A percentile compares a stretch with the other conserved stretches of the same genome.
phyloP scores from a whole-genome alignment of 2,113 vertebrate species.

The Probosciger aterrimus region DNA sequence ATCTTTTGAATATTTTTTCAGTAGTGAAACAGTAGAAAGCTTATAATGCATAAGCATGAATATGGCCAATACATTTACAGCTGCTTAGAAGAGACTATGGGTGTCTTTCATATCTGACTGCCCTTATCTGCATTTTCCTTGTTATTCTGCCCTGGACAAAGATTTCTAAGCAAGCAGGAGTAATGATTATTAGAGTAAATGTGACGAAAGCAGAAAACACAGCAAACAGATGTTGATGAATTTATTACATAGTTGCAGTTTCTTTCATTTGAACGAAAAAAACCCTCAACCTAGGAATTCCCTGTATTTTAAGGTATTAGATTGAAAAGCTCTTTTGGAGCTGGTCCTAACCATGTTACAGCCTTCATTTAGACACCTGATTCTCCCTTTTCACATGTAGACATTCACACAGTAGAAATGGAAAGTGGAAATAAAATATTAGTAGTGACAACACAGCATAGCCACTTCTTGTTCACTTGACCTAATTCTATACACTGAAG shows the following conservation, averaged over 20 bases:
- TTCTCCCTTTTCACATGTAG: not conserved
- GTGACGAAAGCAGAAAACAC: not conserved
- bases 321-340: not conserved
- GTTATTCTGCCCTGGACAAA: not conserved
- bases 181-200: not conserved
- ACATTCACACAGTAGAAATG: not conserved
- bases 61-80: not conserved
- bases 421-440: not conserved
- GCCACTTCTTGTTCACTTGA: not conserved
- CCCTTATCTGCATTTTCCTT: not conserved
- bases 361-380: not conserved
- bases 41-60: not conserved
- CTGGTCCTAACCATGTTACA: not conserved
- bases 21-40: not conserved
- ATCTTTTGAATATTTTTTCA: not conserved
- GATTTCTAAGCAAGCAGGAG: not conserved
- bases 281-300: accelerated
- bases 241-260: not conserved
- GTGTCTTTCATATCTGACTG: not conserved
- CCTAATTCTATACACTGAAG: not conserved
- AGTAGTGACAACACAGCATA: not conserved
- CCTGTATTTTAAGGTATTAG: not conserved
- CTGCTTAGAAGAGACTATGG: not conserved
- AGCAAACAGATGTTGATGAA: not conserved
- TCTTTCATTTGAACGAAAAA: not conserved